Conservation (phyloP, 2,797 vertebrate species). For the Chaetophractus vellerosus region DNA sequence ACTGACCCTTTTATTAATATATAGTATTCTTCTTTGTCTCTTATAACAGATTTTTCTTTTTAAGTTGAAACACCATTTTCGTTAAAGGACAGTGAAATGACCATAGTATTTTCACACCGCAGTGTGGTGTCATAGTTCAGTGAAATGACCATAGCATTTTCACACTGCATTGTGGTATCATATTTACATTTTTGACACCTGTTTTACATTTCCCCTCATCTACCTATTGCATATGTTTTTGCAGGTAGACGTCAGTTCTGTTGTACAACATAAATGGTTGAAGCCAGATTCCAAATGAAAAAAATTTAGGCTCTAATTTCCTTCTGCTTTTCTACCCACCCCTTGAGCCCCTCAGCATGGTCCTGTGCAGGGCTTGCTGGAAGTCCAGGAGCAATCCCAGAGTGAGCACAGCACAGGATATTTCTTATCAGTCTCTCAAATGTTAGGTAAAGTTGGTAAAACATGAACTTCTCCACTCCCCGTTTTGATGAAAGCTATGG, state of each 20-base stretch:
- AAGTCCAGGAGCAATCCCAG: background rate
- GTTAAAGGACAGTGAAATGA: constrained; percentile 67
- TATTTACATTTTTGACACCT: constrained; percentile 60
- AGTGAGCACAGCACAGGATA: background rate
- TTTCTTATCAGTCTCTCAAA: background rate
- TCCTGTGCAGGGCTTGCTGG: background rate
- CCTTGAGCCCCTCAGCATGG: too few relatives aligned
- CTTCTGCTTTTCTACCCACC: background rate
- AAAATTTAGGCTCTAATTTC: background rate
- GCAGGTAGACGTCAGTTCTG: constrained; percentile 25
- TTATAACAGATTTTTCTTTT: too few relatives aligned
- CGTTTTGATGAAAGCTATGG: background rate
- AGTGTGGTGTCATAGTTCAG: background rate
- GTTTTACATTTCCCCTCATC: constrained; percentile 73
- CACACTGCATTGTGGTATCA: background rate
- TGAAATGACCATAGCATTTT: constrained; percentile 5
- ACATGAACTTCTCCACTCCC: background rate
- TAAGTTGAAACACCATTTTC: constrained; percentile 78
- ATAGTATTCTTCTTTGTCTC: too few relatives aligned
- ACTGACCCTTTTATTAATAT: too few relatives aligned
- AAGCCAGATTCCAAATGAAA: background rate
- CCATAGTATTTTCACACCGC: constrained; percentile 54
- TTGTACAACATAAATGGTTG: background rate
- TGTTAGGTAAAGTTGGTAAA: background rate
- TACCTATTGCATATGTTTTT: background rate